Evolutionary conservation across 1,140 invertebrate genomes (phyloP).

Genomic region (Lepeophtheirus salmonis): DNA sequence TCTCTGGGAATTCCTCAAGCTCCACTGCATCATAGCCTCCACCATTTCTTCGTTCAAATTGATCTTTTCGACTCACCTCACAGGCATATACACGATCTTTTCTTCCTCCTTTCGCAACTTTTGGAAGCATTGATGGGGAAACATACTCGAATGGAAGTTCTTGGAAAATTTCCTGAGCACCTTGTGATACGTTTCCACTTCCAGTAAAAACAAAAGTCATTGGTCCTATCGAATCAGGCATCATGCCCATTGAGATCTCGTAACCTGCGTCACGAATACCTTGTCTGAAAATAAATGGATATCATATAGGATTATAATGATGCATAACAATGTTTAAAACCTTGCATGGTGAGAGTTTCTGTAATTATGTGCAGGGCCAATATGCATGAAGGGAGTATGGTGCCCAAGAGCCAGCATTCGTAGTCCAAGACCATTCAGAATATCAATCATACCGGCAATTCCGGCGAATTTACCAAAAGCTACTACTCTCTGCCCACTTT

Average conservation of each 20-base stretch:
- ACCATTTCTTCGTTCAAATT: slow-evolving; percentile 73
- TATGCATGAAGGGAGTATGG: slow-evolving; percentile 98
- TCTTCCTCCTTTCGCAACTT: slow-evolving; percentile 92
- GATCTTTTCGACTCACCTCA: slow-evolving; percentile 62
- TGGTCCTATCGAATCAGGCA: slow-evolving; percentile 95
- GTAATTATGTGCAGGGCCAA: slow-evolving; percentile 96
- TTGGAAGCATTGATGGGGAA: slow-evolving; percentile 73
- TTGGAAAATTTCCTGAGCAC: slow-evolving; percentile 25
- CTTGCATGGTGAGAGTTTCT: slow-evolving; percentile 88
- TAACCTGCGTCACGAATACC: slow-evolving; percentile 70
- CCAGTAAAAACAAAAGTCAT: slow-evolving; percentile 96
- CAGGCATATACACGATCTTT: slow-evolving; percentile 26
- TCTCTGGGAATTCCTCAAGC: slow-evolving; percentile 75
- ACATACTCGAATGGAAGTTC: slow-evolving; percentile 96
- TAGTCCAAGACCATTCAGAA: slow-evolving; percentile 85
- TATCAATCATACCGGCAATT: slow-evolving; percentile 96
- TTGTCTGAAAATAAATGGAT: slow-evolving; percentile 7
- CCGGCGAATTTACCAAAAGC: slow-evolving; percentile 98
- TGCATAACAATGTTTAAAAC: too few species aligned
- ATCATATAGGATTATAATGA: too few species aligned
- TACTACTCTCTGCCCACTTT: slow-evolving; percentile 68
- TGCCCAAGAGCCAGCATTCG: slow-evolving; percentile 84
- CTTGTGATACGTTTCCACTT: slow-evolving; percentile 48
- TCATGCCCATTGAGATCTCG: slow-evolving; percentile 85
- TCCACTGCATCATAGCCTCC: slow-evolving; percentile 75